These are phyloP conservation scores for Microtus pennsylvanicus DNA, from an alignment of 2,113 vertebrate genomes.

Conservation along the genomic window DNA sequence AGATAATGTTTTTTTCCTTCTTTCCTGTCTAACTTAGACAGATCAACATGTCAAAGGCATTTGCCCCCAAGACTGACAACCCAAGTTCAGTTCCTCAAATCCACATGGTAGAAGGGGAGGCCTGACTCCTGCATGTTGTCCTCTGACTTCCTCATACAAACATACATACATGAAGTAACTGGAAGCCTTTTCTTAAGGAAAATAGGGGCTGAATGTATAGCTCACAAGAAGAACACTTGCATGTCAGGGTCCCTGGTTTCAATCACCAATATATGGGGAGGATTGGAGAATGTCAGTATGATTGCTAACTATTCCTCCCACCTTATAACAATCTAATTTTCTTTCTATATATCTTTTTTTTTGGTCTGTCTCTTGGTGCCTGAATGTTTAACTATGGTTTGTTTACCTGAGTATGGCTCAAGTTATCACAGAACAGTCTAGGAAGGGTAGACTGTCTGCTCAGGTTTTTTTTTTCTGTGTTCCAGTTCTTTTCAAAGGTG, in stretches of 20 bases:
- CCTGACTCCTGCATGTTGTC: background rate
- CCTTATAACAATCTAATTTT: background rate
- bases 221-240: background rate
- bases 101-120: background rate
- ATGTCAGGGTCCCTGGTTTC: background rate
- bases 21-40: background rate
- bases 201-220: background rate
- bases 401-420: background rate
- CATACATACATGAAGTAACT: background rate
- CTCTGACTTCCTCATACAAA: background rate
- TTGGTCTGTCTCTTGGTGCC: background rate
- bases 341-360: background rate
- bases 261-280: background rate
- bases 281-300: background rate
- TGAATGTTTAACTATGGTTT: background rate
- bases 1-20: background rate
- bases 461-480: background rate
- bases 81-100: background rate
- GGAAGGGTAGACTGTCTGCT: background rate
- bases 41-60: background rate
- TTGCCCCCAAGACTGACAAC: too few relatives aligned
- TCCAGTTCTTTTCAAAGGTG: slow-evolving; percentile 42
- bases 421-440: background rate
- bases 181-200: background rate
- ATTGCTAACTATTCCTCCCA: background rate